Percentiles rank a stretch among this genome's conserved stretches.
These are phyloP conservation scores for Thalassaphorura encarpata DNA, from an alignment of 1,140 invertebrate genomes.

Conservation along the genomic window DNA sequence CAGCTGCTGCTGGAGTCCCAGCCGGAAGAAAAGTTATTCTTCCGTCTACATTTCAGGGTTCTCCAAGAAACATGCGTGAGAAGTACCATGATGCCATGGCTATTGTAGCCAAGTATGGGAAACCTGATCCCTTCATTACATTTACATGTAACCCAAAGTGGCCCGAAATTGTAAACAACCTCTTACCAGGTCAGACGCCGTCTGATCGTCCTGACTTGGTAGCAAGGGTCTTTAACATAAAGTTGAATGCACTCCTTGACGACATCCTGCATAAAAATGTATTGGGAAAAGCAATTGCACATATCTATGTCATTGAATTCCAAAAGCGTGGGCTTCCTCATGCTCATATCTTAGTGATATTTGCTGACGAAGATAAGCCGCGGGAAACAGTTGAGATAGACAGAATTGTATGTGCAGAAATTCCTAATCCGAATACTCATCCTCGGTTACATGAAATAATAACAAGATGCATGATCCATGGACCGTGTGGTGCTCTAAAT, in stretches of 20 bases:
- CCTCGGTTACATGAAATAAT: constrained; percentile 14
- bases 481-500: constrained; percentile 14
- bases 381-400: constrained; percentile 27
- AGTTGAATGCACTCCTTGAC: constrained; percentile 37
- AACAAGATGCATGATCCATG: constrained; percentile 14
- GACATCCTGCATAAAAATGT: constrained; percentile 15
- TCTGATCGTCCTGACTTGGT: constrained; percentile 40
- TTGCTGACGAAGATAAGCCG: constrained; percentile 26
- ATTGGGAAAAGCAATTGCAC: constrained; percentile 31
- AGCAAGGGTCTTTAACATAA: constrained; percentile 40
- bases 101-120: constrained; percentile 36
- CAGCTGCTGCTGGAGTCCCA: neutral
- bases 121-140: constrained; percentile 41
- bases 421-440: constrained; percentile 28
- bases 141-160: constrained; percentile 41
- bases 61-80: constrained; percentile 35
- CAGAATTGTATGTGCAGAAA: constrained; percentile 27
- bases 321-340: constrained; percentile 40
- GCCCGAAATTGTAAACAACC: constrained; percentile 37
- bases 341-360: constrained; percentile 33
- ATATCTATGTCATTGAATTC: constrained; percentile 34
- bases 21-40: constrained; percentile 21
- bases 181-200: neutral
- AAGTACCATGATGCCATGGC: constrained; percentile 40
- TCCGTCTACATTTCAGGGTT: constrained; percentile 29